Percentiles rank a stretch among this genome's conserved stretches.
phyloP scores from a whole-genome alignment of 2,797 vertebrate genomes.

The Gadopsis marmoratus region DNA sequence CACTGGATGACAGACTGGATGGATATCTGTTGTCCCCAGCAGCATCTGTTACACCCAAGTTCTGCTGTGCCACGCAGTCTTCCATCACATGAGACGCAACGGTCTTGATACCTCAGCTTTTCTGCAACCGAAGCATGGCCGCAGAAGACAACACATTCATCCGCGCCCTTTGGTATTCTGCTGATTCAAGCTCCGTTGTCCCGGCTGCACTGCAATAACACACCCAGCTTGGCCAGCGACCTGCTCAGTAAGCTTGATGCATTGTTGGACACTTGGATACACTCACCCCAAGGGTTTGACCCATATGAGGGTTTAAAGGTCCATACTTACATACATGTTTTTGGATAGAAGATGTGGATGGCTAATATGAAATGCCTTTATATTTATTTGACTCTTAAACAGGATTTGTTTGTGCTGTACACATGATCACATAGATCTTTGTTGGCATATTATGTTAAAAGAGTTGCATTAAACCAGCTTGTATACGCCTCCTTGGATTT shows the following conservation, averaged over 20 bases:
- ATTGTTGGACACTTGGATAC: slow-evolving; percentile 53
- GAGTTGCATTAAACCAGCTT: background rate
- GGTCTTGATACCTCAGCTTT: slow-evolving; percentile 53
- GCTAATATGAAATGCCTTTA: background rate
- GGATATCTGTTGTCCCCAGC: slow-evolving; percentile 20
- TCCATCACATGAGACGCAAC: slow-evolving; percentile 57
- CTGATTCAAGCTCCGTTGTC: slow-evolving; percentile 69
- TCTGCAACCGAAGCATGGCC: slow-evolving; percentile 53
- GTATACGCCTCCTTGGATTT: background rate
- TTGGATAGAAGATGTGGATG: background rate
- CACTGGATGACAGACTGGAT: background rate
- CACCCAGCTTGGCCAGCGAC: slow-evolving; percentile 44
- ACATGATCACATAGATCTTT: background rate
- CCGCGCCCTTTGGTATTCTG: slow-evolving; percentile 76
- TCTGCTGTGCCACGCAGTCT: slow-evolving; percentile 47
- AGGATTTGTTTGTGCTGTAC: background rate
- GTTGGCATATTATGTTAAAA: background rate
- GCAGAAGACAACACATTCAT: slow-evolving; percentile 61
- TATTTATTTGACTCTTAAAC: too few relatives aligned
- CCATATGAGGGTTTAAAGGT: slow-evolving; percentile 11
- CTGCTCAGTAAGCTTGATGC: slow-evolving; percentile 49
- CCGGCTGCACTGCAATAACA: slow-evolving; percentile 62
- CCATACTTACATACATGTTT: background rate
- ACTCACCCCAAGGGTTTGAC: slow-evolving; percentile 29
- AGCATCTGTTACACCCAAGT: slow-evolving; percentile 43